Conservation (phyloP, 2,797 vertebrate species). For the Thaleichthys pacificus region DNA sequence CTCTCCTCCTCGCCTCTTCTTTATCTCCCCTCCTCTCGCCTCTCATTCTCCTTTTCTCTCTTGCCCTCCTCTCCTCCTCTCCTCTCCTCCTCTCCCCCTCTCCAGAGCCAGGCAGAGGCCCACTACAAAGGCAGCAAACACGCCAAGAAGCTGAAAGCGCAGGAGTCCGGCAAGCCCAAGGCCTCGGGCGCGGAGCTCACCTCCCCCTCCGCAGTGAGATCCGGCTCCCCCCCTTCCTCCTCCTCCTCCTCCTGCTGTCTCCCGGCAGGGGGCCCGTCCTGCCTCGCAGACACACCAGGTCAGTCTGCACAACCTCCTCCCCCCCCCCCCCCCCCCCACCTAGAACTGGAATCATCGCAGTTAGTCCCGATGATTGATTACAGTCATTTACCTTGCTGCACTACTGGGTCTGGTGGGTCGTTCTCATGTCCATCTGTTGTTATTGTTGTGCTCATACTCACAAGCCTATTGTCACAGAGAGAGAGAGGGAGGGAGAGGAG, state of each 20-base stretch:
- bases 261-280: conserved; percentile 80
- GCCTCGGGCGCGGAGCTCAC: conserved; percentile 43
- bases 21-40: neutral
- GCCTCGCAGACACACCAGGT: conserved; percentile 88
- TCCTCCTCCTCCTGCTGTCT: conserved; percentile 7
- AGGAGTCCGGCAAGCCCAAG: conserved; percentile 93
- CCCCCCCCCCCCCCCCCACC: neutral
- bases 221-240: conserved; percentile 26
- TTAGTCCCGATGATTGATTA: too few species aligned
- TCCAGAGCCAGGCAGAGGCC: conserved; percentile 97
- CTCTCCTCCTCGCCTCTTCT: too few species aligned
- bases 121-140: conserved; percentile 99
- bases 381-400: too few species aligned
- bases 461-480: too few species aligned
- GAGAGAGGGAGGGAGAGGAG: too few species aligned
- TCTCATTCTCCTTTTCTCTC: neutral
- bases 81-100: conserved; percentile 71
- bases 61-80: too few species aligned
- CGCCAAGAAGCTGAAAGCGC: conserved; percentile 98
- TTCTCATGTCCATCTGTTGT: too few species aligned
- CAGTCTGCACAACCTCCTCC: conserved; percentile 61
- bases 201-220: conserved; percentile 23
- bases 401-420: too few species aligned
- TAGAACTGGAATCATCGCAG: too few species aligned
- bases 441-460: too few species aligned